phyloP scores from a whole-genome alignment of 2,797 vertebrate genomes.

The Hoplostethus mediterraneus region DNA sequence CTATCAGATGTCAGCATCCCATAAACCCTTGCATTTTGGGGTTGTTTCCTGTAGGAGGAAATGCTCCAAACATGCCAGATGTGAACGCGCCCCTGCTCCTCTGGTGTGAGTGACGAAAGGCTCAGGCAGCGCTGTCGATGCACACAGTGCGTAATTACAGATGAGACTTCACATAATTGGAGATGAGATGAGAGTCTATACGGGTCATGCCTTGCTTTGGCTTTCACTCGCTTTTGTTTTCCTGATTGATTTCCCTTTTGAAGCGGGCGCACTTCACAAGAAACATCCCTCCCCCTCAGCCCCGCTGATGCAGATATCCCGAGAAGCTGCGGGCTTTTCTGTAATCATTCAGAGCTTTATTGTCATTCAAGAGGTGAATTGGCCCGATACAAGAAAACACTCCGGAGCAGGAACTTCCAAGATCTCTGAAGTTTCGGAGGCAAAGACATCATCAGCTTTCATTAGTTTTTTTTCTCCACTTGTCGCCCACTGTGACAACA shows the following conservation, averaged over 20 bases:
- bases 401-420: conserved; percentile 19
- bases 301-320: conserved; percentile 46
- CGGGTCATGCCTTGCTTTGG: conserved; percentile 6
- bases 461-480: conserved; percentile 33
- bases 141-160: conserved; percentile 5
- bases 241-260: conserved; percentile 41
- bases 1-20: neutral
- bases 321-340: conserved; percentile 32
- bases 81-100: neutral
- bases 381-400: conserved; percentile 21
- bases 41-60: conserved; percentile 10
- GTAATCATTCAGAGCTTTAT: conserved; percentile 48
- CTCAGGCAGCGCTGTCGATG: conserved; percentile 26
- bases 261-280: conserved; percentile 16
- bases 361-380: conserved; percentile 55
- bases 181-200: conserved; percentile 10
- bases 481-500: conserved; percentile 45
- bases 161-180: conserved; percentile 24
- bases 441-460: conserved; percentile 34
- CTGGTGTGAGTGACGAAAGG: too few relatives aligned
- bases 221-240: conserved; percentile 25
- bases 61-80: neutral
- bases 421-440: conserved; percentile 33
- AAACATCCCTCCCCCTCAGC: neutral
- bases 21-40: conserved; percentile 32